These are phyloP conservation scores for Myocastor coypus DNA, from an alignment of 2,113 vertebrate genomes.

Conservation along the genomic window DNA sequence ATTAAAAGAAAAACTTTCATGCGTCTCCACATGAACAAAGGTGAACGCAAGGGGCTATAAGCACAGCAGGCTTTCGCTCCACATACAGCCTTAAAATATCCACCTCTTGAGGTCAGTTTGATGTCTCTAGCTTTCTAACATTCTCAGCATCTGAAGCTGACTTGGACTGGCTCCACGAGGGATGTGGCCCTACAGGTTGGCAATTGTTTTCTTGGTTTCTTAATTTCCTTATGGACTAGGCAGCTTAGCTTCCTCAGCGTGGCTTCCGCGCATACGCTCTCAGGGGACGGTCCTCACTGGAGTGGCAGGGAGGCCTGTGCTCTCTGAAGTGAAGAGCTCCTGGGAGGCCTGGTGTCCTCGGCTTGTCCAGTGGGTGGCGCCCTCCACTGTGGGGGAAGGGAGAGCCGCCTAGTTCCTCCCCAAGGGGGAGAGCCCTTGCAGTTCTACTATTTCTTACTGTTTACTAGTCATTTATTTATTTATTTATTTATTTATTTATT, in stretches of 20 bases:
- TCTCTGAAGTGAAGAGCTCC: not conserved
- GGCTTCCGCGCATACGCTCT: not conserved
- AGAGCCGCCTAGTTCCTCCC: not conserved
- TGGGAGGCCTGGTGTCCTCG: not conserved
- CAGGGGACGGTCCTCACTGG: not conserved
- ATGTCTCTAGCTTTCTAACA: not conserved
- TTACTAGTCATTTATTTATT: too few relatives aligned
- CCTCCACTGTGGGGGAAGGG: not conserved
- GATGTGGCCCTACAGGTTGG: not conserved
- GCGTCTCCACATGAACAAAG: conserved; percentile 32
- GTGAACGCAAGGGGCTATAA: not conserved
- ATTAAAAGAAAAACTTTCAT: not conserved
- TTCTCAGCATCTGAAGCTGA: not conserved
- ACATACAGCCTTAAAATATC: not conserved
- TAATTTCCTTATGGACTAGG: not conserved
- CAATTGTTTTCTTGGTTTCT: not conserved
- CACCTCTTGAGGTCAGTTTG: not conserved
- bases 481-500: too few relatives aligned
- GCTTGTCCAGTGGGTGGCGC: not conserved
- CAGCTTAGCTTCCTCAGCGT: not conserved
- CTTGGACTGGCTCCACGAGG: not conserved
- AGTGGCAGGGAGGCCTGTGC: not conserved
- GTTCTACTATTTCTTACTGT: not conserved
- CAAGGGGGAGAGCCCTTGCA: not conserved
- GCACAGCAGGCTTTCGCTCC: conserved; percentile 9